Percentiles rank a stretch among this genome's conserved stretches.
phyloP scores from a whole-genome alignment of 2,113 vertebrate species.

The Gymnocephalus cernua region DNA sequence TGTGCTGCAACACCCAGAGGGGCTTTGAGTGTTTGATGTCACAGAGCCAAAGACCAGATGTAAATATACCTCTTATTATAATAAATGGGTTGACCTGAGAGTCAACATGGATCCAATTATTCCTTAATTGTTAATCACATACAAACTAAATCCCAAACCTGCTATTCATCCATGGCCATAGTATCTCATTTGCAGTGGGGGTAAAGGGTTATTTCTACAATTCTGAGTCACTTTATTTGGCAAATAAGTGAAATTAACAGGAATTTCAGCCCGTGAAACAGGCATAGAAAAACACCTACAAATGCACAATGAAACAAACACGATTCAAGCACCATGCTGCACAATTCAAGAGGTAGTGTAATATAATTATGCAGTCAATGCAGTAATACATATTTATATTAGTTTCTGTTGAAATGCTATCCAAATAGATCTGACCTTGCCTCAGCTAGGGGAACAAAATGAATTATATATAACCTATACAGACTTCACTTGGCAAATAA shows the following conservation, averaged over 20 bases:
- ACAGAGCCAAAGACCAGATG: slow-evolving; percentile 36
- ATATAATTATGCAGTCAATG: slow-evolving; percentile 29
- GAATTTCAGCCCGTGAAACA: not conserved
- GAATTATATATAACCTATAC: slow-evolving; percentile 81
- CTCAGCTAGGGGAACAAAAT: slow-evolving; percentile 70
- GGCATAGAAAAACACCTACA: not conserved
- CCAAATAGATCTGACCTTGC: slow-evolving; percentile 74
- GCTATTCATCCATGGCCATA: slow-evolving; percentile 37
- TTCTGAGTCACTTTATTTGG: not conserved
- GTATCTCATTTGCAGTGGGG: slow-evolving; percentile 46
- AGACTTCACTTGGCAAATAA: slow-evolving; percentile 76
- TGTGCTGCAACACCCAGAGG: slow-evolving; percentile 14
- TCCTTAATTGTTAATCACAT: slow-evolving; percentile 67
- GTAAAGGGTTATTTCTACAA: slow-evolving; percentile 42
- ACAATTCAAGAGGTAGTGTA: slow-evolving; percentile 8
- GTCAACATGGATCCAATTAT: slow-evolving; percentile 66
- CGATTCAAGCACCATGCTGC: slow-evolving; percentile 1
- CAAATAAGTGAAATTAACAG: slow-evolving; percentile 7
- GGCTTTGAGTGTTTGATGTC: slow-evolving; percentile 44
- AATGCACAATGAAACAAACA: slow-evolving; percentile 31
- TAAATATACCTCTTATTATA: slow-evolving; percentile 55
- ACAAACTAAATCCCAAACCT: slow-evolving; percentile 42
- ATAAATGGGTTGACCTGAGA: slow-evolving; percentile 60
- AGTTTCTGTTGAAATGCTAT: slow-evolving; percentile 61
- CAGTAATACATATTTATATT: slow-evolving; percentile 75